Evolutionary conservation across 1,140 invertebrate species (phyloP).

Genomic region (Habropoda laboriosa): DNA sequence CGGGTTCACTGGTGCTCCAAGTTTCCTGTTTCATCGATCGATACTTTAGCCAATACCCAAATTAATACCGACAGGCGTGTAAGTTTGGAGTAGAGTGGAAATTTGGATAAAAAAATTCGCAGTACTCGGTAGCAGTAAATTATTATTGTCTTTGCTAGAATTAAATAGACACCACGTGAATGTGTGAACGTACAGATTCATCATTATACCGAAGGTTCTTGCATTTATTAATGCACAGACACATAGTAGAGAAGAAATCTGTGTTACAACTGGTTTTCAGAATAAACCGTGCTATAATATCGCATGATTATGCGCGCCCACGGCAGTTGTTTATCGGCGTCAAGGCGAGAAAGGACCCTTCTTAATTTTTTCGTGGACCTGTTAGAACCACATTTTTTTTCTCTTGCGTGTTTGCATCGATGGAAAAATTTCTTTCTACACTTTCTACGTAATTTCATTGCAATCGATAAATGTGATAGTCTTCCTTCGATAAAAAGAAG

Average conservation of each 20-base stretch:
- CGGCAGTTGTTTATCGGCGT: constrained; percentile 63
- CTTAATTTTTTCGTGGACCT: background rate
- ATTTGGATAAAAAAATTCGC: too few relatives aligned
- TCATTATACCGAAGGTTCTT: background rate
- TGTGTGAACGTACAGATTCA: background rate
- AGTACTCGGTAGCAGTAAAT: too few relatives aligned
- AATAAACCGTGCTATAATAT: constrained; percentile 62
- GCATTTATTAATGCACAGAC: constrained; percentile 13
- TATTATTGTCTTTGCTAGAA: background rate
- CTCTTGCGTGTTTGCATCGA: background rate
- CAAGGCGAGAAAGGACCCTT: constrained; percentile 41
- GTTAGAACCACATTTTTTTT: background rate
- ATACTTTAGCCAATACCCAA: too few relatives aligned
- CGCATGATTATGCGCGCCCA: constrained; percentile 59
- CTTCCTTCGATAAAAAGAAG: too few relatives aligned
- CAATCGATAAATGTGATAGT: background rate
- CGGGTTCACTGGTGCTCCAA: background rate
- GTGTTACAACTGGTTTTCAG: constrained; percentile 71
- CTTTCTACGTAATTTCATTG: too few relatives aligned
- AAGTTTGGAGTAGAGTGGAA: too few relatives aligned
- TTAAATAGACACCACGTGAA: background rate
- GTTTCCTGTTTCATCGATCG: background rate
- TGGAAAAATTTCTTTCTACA: background rate
- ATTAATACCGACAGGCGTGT: too few relatives aligned
- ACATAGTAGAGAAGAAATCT: constrained; percentile 7